Conservation (phyloP, 2,888 invertebrate species). For the Lysandra coridon region DNA sequence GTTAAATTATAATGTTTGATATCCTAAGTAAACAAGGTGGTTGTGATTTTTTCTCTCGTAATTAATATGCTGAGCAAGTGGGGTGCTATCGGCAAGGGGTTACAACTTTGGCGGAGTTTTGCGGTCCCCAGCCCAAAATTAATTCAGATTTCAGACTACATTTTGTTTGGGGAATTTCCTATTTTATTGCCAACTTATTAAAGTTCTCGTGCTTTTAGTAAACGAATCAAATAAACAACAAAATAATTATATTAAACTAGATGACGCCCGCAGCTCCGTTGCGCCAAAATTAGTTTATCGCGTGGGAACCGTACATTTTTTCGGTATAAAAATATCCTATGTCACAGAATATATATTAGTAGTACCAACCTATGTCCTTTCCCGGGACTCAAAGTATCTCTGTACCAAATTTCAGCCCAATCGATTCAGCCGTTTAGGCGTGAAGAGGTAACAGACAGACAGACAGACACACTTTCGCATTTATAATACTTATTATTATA, state of each 20-base stretch:
- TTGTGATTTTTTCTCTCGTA: slow-evolving; percentile 1
- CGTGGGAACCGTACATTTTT: no score
- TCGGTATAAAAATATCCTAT: no score
- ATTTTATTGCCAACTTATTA: background rate
- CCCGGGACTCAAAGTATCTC: no score
- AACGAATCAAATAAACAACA: background rate
- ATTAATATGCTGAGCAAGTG: slow-evolving; percentile 15
- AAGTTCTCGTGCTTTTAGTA: background rate
- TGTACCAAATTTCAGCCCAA: no score
- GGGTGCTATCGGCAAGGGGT: background rate
- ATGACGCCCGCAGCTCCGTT: no score
- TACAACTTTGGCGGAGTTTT: slow-evolving; percentile 4
- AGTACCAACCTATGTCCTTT: no score
- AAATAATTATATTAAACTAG: background rate
- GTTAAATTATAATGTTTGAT: slow-evolving; percentile 18
- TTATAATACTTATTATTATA: no score
- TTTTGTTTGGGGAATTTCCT: background rate
- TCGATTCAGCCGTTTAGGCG: no score
- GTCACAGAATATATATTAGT: no score
- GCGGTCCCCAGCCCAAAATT: background rate
- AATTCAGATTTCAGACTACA: background rate
- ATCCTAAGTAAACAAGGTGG: slow-evolving; percentile 10
- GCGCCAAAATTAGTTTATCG: no score
- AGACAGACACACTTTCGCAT: no score
- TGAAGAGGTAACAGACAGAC: no score